Base-by-base conservation (phyloP, 2,888 invertebrate genomes). In the Patella caerulea region DNA sequence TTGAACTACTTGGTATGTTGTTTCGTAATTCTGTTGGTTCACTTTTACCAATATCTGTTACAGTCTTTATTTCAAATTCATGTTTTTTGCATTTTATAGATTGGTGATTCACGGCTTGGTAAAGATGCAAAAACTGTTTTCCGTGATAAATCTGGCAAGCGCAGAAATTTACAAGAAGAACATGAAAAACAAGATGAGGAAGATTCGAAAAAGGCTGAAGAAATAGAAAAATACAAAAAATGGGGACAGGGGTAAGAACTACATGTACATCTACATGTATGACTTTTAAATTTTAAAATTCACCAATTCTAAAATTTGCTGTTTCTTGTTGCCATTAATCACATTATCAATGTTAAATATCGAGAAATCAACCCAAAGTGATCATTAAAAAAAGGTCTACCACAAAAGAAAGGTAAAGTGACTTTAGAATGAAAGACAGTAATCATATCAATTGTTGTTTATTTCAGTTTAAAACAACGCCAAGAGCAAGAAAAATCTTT, bases 101-200 rank as follows among this genome's bases (percentile, higher is more conserved):
- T 97, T 93, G 94, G 94, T 14, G 94, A 94, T 83, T 95, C 95
- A 70, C 92, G 95, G 12, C 94, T 95, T 0, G 96, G 96, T 0
- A 93, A 93, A 82, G 94, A 94, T 88, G 96, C 96, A 65, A 92
- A 94, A 79, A 94, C 94, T 11, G 94, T 96, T 45, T 92, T 95
- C 29, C 93, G 96, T 80, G 95, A 95, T 84, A 92, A 94, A 72
- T 94, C 94, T 12, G 94, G 95, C 14, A 93, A 92, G 83, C 94
- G 94, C 86, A 93, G 95, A 83, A 94, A 96, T 87, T 92, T 95
- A 0, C 94, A 94, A 79, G 95, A 94, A 81, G 96, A 96, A 85
- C 94, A 93, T 73, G 93, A 93, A 71, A 94, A 94, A 81, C 93
- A 94, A 78, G 93, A 92, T 78, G 94, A 95, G 81, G 95, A 95